These are phyloP conservation scores for Pissodes strobi DNA, from an alignment of 1,140 invertebrate genomes.

Conservation along the genomic window DNA sequence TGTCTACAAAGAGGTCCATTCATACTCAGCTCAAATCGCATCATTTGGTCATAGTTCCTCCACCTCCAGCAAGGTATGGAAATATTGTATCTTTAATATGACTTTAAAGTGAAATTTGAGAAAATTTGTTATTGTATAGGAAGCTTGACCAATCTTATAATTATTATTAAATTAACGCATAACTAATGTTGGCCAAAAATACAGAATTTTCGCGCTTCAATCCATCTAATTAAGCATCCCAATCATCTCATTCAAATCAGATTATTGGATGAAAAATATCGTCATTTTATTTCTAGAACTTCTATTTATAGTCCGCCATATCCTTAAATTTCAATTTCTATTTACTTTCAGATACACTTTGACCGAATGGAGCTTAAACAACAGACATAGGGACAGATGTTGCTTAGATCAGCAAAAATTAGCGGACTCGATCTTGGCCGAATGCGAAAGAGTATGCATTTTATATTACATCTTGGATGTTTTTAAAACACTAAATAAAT, in stretches of 20 bases:
- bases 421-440: conserved; percentile 68
- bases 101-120: background rate
- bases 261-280: background rate
- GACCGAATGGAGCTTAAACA: conserved; percentile 73
- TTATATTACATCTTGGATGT: background rate
- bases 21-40: conserved; percentile 24
- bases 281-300: background rate
- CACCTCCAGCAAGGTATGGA: conserved; percentile 41
- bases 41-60: conserved; percentile 37
- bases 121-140: background rate
- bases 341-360: conserved; percentile 63
- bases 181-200: background rate
- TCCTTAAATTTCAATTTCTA: background rate
- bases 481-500: background rate
- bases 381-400: conserved; percentile 65
- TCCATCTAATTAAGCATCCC: too few species aligned
- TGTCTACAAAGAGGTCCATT: background rate
- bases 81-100: background rate
- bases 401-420: conserved; percentile 73
- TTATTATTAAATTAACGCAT: background rate
- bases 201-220: too few species aligned
- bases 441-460: conserved; percentile 48
- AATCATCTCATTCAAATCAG: too few species aligned
- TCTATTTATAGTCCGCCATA: background rate
- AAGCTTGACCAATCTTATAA: background rate